phyloP scores from a whole-genome alignment of 2,113 vertebrate genomes.

The Naja naja region DNA sequence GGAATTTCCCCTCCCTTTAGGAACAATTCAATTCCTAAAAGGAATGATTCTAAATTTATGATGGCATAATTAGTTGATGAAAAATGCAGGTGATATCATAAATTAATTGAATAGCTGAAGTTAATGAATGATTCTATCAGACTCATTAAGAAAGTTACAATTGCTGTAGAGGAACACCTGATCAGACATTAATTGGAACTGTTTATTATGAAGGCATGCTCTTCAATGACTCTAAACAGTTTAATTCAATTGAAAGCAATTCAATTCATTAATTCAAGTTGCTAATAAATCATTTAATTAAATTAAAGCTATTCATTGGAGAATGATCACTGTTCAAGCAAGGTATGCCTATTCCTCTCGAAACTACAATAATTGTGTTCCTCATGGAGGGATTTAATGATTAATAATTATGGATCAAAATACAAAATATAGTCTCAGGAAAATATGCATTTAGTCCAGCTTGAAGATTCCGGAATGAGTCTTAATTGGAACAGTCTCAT shows the following conservation, averaged over 20 bases:
- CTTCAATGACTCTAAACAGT: constrained; percentile 7
- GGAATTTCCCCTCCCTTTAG: not conserved
- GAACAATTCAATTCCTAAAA: not conserved
- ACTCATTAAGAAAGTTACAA: constrained; percentile 1
- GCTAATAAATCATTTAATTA: constrained; percentile 9
- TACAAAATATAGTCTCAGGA: not conserved
- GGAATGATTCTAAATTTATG: not conserved
- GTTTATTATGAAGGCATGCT: constrained; percentile 16
- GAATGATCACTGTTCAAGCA: not conserved
- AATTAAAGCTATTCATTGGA: constrained; percentile 7
- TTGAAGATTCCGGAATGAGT: not conserved
- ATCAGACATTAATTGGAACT: constrained; percentile 13
- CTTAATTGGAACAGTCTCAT: not conserved
- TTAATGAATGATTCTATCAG: constrained; percentile 12
- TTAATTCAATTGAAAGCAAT: constrained; percentile 10
- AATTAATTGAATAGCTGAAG: constrained; percentile 3
- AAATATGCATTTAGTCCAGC: not conserved
- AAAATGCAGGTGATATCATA: not conserved
- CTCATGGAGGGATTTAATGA: not conserved
- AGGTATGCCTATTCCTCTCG: not conserved
- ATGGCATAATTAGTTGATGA: not conserved
- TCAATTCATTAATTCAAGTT: constrained; percentile 9
- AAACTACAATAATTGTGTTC: not conserved
- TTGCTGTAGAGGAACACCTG: constrained; percentile 4
- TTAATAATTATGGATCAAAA: not conserved